phyloP scores from a whole-genome alignment of 2,888 invertebrate genomes.

The Caenorhabditis sp. region DNA sequence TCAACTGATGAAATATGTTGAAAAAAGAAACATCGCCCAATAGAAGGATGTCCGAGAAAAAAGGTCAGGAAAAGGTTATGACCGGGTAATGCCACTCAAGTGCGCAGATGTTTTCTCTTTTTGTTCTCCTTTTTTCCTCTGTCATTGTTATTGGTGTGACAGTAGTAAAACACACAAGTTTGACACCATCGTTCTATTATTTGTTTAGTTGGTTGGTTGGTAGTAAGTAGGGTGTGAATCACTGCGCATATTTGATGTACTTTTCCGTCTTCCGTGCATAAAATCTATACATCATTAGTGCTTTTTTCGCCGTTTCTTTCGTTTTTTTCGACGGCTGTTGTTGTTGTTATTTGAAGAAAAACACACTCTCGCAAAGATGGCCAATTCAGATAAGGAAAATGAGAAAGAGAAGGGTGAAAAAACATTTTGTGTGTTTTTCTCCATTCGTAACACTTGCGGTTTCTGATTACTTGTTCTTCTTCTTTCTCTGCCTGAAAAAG shows the following conservation, averaged over 20 bases:
- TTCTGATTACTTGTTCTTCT: constrained; percentile 9
- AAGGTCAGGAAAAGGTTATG: background rate
- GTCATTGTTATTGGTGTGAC: background rate
- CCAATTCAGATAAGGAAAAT: constrained; percentile 1
- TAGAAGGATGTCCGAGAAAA: too few species aligned
- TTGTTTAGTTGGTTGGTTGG: too few species aligned
- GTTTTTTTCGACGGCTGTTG: background rate
- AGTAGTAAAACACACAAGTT: too few species aligned
- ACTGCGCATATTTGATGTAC: too few species aligned
- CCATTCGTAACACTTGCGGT: constrained; percentile 6
- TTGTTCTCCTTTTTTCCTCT: background rate
- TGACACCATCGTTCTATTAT: too few species aligned
- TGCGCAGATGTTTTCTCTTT: background rate
- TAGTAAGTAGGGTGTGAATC: too few species aligned
- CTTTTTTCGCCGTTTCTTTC: background rate
- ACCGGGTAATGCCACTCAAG: background rate
- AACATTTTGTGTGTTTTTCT: background rate
- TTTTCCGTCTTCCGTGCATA: too few species aligned
- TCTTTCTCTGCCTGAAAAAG: background rate
- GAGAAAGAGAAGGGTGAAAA: background rate
- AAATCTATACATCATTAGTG: background rate
- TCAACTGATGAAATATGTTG: too few species aligned
- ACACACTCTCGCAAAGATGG: constrained; percentile 1
- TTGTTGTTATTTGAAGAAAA: background rate
- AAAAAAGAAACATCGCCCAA: too few species aligned